A percentile compares a stretch with the other conserved stretches of the same genome.
Evolutionary conservation across 2,888 invertebrate genomes (phyloP).

Genomic region (Xylota sylvarum): DNA sequence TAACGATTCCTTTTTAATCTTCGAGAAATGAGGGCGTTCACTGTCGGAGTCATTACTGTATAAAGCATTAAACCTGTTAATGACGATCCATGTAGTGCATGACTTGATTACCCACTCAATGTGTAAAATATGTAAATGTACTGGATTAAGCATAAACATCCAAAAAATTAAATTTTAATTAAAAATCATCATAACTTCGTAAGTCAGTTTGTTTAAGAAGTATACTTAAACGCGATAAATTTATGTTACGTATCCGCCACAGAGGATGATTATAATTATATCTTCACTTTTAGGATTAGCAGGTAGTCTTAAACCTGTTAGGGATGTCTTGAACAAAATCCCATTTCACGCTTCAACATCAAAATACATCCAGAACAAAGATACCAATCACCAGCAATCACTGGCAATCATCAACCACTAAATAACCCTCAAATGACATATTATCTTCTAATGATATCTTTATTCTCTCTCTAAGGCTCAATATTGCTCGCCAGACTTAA

Average conservation of each 20-base stretch:
- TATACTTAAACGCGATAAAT: not conserved
- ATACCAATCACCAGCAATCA: constrained; percentile 47
- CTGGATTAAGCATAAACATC: not conserved
- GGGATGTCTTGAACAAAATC: not conserved
- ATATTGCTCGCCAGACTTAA: constrained; percentile 38
- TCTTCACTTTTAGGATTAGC: not conserved
- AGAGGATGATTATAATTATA: not conserved
- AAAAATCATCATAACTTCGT: not conserved
- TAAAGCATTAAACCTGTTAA: no score
- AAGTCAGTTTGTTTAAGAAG: not conserved
- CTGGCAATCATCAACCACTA: constrained; percentile 60
- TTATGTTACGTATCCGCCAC: not conserved
- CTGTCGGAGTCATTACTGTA: no score
- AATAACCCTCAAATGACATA: constrained; percentile 65
- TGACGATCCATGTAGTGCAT: not conserved
- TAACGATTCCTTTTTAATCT: no score
- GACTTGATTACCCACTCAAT: not conserved
- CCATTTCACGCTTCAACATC: constrained; percentile 10
- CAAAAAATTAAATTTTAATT: not conserved
- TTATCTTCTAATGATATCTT: constrained; percentile 67
- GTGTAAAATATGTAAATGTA: not conserved
- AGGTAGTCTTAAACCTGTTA: not conserved
- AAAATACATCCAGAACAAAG: not conserved
- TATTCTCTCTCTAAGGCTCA: constrained; percentile 46
- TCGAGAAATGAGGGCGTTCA: no score